Conservation (phyloP, 2,113 vertebrate species). For the Ivindomyrus marchei region DNA sequence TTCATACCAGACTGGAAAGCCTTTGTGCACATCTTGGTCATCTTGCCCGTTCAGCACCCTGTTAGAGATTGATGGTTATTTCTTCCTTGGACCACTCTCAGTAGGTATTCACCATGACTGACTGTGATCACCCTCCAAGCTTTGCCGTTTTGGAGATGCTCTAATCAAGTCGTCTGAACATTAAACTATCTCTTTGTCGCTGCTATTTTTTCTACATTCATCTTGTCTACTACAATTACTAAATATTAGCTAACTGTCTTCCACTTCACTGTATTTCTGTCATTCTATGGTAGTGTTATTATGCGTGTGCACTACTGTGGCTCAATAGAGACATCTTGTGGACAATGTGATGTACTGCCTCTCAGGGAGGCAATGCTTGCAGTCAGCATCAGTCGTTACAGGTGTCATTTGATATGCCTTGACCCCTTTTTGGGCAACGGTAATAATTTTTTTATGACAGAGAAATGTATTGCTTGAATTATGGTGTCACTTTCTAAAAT, state of each 20-base stretch:
- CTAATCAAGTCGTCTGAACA: background rate
- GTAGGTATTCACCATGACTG: background rate
- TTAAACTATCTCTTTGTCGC: background rate
- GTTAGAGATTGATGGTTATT: background rate
- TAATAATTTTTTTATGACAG: background rate
- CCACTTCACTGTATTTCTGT: background rate
- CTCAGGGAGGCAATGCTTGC: background rate
- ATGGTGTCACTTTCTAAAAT: background rate
- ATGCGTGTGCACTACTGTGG: background rate
- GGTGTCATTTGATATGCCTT: background rate
- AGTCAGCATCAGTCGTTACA: background rate
- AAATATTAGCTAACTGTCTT: background rate
- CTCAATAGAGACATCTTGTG: constrained; percentile 20
- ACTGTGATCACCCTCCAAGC: background rate
- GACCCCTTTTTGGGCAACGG: background rate
- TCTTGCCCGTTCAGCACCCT: background rate
- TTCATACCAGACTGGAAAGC: background rate
- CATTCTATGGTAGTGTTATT: background rate
- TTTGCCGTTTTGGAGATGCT: background rate
- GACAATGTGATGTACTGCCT: background rate
- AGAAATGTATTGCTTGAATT: background rate
- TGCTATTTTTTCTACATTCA: background rate
- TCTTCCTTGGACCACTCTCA: background rate
- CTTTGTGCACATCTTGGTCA: background rate
- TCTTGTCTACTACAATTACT: background rate